Base-by-base conservation (phyloP, 2,888 invertebrate species). In the Ophioninae sp. region DNA sequence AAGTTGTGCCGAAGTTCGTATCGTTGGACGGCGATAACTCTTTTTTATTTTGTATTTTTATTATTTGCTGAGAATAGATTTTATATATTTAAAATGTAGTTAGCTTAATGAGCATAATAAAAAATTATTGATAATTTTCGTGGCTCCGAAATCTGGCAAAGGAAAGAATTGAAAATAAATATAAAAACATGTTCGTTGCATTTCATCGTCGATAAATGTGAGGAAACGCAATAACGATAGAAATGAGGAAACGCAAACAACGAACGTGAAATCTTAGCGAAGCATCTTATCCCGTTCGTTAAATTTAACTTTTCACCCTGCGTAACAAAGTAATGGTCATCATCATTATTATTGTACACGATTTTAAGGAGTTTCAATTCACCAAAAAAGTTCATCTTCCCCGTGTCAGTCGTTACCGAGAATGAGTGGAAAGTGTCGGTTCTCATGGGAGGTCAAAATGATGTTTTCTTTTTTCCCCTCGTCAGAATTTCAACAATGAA, bases 401-500 rank as follows among this genome's bases (percentile, higher is more conserved):
- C n/a, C 39, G 59, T 59, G 59, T 39, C 59, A 59, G 59, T 17
- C 13, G 59, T 44, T n/a, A 63, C 63, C 22, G n/a, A 44, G n/a
- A 59, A 41, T n/a, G 65, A 58, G 39, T 41, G 67, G 41, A 30
- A 76, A 76, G 65, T 76, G 67, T 39, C 22, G 22, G 65, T 61
- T 56, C 59, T 51, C 51, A 59, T 41, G 58, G 63, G 72, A 67
- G 30, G 23, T 13, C 8, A 69, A 41, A 7, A 9, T 65, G 17
- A 22, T 75, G 17, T 67, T 58, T 56, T 30, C 41, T 67, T 59
- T 41, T 58, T 75, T 44, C 67, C 23, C 20, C 20, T 23, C 67
- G 22, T 39, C 7, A 30, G n/a, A 20, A 30, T 58, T 56, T 75
- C 81, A 79, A 82, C 84, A 85, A 86, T 86, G 85, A 86, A 85